Evolutionary conservation across 2,113 vertebrate genomes (phyloP), one percentile per base, ranked within the genome.

Genomic region (Daphoenositta chrysoptera): DNA sequence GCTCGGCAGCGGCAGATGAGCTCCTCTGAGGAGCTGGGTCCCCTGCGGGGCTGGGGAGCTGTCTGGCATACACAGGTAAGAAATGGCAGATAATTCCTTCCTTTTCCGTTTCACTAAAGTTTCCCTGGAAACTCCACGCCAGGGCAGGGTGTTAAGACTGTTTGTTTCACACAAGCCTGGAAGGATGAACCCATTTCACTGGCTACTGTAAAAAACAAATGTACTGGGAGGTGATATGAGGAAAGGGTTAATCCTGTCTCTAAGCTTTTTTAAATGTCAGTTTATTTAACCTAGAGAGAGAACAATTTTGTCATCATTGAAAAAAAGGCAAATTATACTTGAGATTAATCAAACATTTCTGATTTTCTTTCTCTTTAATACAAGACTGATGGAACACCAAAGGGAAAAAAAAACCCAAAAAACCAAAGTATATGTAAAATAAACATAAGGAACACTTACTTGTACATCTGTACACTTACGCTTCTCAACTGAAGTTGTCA

Each of bases 381-480:
- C 16, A n/a, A 40, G 50, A 87, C 48, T 50, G 58, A 64, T 15
- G 37, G 30, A 48, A 65, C 60, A 90, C 7, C 31, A 71, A 58
- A 87, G 23, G 23, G 8, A 4, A 5, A 30, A 65, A 73, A 64
- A 42, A 30, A 24, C 0, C 1, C 2, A 0, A 23, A 31, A 35
- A 20, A 7, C 0, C 15, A 33, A 9, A 47, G 16, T 57, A 5
- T 57, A 45, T 33, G 47, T 69, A 83, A 89, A 88, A 83, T 54
- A 90, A 83, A 65, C 16, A 47, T 10, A 48, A 72, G 9, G 16
- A 92, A 48, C 24, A 60, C 31, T 72, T 42, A 54, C 35, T 81
- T 84, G 40, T 58, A 42, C 33, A 73, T 68, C 57, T 31, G 6
- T 44, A 45, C 9, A 35, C 21, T 75, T 53, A 18, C 28, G 17